Percentiles rank a stretch among this genome's conserved stretches.
phyloP scores from a whole-genome alignment of 2,888 invertebrate genomes.

The Ormyrus thymus region DNA sequence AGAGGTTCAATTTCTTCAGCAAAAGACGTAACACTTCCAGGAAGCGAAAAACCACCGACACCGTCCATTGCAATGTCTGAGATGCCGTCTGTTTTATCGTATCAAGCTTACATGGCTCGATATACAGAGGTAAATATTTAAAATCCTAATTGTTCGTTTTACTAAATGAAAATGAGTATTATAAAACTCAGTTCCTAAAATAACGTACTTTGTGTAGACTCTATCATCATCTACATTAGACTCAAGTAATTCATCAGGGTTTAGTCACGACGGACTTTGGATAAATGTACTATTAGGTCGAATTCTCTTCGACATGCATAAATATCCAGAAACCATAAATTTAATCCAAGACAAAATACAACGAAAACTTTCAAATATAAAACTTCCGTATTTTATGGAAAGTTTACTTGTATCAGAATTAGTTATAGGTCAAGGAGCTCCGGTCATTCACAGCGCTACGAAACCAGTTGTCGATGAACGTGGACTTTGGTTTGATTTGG shows the following conservation, averaged over 20 bases:
- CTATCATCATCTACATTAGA: slow-evolving; percentile 59
- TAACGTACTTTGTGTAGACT: slow-evolving; percentile 50
- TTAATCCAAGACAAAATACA: slow-evolving; percentile 88
- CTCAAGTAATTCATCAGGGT: slow-evolving; percentile 56
- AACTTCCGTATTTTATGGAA: slow-evolving; percentile 92
- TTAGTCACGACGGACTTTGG: slow-evolving; percentile 79
- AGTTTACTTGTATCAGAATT: slow-evolving; percentile 86
- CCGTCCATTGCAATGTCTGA: slow-evolving; percentile 61
- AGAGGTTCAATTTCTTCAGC: slow-evolving; percentile 62
- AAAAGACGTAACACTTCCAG: slow-evolving; percentile 60
- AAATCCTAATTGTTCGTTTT: not conserved
- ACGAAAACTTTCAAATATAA: slow-evolving; percentile 89
- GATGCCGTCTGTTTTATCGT: slow-evolving; percentile 65
- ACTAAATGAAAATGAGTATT: not conserved
- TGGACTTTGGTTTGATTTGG: slow-evolving; percentile 92
- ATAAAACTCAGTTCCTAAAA: slow-evolving; percentile 1
- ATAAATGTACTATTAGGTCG: slow-evolving; percentile 87
- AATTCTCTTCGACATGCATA: slow-evolving; percentile 88
- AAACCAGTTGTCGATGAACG: slow-evolving; percentile 85
- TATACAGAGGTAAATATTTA: slow-evolving; percentile 64
- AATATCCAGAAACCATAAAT: slow-evolving; percentile 82
- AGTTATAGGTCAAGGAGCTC: slow-evolving; percentile 82
- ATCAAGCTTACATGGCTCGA: slow-evolving; percentile 69
- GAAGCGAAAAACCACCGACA: slow-evolving; percentile 61
- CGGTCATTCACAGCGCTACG: slow-evolving; percentile 80